Evolutionary conservation across 1,140 invertebrate species (phyloP).

Genomic region (Archivesica marissinica): DNA sequence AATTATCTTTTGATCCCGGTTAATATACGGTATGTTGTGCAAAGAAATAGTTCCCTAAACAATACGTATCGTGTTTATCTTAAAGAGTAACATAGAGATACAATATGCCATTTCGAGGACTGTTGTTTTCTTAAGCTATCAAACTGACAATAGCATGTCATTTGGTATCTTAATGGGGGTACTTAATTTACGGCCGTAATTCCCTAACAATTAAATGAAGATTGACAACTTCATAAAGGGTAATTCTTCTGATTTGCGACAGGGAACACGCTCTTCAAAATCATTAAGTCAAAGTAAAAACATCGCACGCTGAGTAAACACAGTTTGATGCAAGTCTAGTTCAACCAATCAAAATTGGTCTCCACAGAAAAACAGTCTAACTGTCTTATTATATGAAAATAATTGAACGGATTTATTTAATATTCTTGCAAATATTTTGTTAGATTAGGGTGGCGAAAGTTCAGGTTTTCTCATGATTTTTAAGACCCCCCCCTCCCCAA

Average conservation of each 20-base stretch:
- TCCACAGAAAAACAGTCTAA: background rate
- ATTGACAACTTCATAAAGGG: slow-evolving; percentile 20
- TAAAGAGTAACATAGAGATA: background rate
- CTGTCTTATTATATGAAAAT: background rate
- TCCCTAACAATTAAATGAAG: slow-evolving; percentile 10
- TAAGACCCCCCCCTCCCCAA: background rate
- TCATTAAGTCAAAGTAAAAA: slow-evolving; percentile 12
- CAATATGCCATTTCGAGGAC: background rate
- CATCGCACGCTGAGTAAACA: background rate
- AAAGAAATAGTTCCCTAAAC: slow-evolving; percentile 5
- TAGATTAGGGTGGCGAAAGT: slow-evolving; percentile 21
- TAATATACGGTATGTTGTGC: slow-evolving; percentile 4
- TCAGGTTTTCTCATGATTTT: slow-evolving; percentile 5
- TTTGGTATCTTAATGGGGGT: background rate
- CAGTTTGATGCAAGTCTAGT: background rate
- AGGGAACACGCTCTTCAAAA: background rate
- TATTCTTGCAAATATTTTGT: slow-evolving; percentile 13
- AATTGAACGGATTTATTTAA: slow-evolving; percentile 25
- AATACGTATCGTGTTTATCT: slow-evolving; percentile 4
- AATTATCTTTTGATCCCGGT: background rate
- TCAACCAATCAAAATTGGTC: background rate
- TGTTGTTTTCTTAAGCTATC: slow-evolving; percentile 10
- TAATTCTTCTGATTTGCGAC: slow-evolving; percentile 32
- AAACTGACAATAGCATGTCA: background rate
- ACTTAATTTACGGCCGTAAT: slow-evolving; percentile 14